Base-by-base conservation (phyloP, 2,113 vertebrate genomes). In the Poicephalus meyeri region DNA sequence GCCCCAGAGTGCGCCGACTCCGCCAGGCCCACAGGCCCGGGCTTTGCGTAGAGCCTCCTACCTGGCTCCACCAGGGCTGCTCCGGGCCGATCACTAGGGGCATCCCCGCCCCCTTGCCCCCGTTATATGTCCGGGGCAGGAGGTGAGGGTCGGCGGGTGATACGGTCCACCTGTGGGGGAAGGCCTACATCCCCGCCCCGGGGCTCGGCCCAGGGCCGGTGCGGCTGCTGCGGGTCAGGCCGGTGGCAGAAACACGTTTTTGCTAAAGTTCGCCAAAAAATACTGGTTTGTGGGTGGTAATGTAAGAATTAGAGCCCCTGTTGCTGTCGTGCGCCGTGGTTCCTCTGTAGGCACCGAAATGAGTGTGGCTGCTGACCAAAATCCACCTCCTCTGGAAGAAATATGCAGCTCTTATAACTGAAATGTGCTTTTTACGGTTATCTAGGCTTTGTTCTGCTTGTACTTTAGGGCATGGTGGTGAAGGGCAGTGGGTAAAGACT, bases 201-300 rank as follows among this genome's bases (percentile, higher is more conserved):
- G 37, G 29, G 39, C 3, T 10, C 2, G 68, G 49, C 49, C 9
- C 9, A 4, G 2, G 26, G 44, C 26, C 33, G 2, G 28, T 1
- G 21, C 6, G 3, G 25, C 29, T 9, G 2, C 23, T 14, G 5
- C 18, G 3, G 46, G 37, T 13, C 37, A 17, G 6, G 0, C 52
- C 33, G 35, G 28, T 44, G 86, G 6, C 13, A n/a, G 41, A n/a
- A 50, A 2, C 3, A 0, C 0, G 1, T 69, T 55, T 69, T 20
- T 56, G 49, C 10, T 5, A 11, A 21, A 55, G 8, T 4, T 7
- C 4, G 0, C 12, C 6, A 0, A 14, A 7, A 23, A 39, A 8
- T 0, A 4, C 2, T 3, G 7, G 19, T 3, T 6, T 14, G 61
- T 0, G 3, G 21, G 70, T 11, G 2, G 31, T 1, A 6, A 2